Conservation (phyloP, 2,113 vertebrate genomes). For the Nannobrachium achirus region DNA sequence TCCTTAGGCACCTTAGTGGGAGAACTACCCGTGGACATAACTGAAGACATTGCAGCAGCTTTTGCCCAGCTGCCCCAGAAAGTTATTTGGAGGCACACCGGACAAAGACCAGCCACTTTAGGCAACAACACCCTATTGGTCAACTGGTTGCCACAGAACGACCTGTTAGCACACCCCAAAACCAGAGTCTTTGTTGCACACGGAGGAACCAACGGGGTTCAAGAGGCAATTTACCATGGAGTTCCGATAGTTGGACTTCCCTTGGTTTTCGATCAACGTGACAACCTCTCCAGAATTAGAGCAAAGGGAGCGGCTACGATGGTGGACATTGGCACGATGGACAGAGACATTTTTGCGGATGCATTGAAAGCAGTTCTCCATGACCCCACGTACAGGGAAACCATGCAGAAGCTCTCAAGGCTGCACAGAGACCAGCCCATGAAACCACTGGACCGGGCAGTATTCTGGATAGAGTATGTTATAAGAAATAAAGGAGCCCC, state of each 20-base stretch:
- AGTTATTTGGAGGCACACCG: slow-evolving; percentile 72
- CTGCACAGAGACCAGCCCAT: slow-evolving; percentile 90
- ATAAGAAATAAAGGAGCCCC: slow-evolving; percentile 88
- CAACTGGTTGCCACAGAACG: slow-evolving; percentile 76
- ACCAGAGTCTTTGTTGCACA: slow-evolving; percentile 72
- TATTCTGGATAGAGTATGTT: slow-evolving; percentile 93
- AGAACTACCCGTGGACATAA: slow-evolving; percentile 53
- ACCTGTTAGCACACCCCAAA: slow-evolving; percentile 76
- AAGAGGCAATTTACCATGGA: slow-evolving; percentile 77
- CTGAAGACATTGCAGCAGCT: slow-evolving; percentile 72
- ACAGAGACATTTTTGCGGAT: slow-evolving; percentile 61
- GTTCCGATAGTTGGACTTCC: slow-evolving; percentile 74
- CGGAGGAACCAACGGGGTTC: slow-evolving; percentile 74
- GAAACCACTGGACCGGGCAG: slow-evolving; percentile 85
- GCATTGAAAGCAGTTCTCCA: slow-evolving; percentile 61
- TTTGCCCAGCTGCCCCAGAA: slow-evolving; percentile 76
- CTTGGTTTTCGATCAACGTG: slow-evolving; percentile 71
- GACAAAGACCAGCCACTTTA: slow-evolving; percentile 62
- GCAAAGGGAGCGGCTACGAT: slow-evolving; percentile 68
- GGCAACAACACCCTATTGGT: slow-evolving; percentile 75
- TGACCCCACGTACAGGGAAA: slow-evolving; percentile 83
- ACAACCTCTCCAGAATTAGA: slow-evolving; percentile 70
- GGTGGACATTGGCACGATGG: slow-evolving; percentile 58
- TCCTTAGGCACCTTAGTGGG: slow-evolving; percentile 67
- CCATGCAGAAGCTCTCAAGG: slow-evolving; percentile 85